Percentiles rank a stretch among this genome's conserved stretches.
Conservation (phyloP, 2,113 vertebrate species). For the Anhinga rufa region DNA sequence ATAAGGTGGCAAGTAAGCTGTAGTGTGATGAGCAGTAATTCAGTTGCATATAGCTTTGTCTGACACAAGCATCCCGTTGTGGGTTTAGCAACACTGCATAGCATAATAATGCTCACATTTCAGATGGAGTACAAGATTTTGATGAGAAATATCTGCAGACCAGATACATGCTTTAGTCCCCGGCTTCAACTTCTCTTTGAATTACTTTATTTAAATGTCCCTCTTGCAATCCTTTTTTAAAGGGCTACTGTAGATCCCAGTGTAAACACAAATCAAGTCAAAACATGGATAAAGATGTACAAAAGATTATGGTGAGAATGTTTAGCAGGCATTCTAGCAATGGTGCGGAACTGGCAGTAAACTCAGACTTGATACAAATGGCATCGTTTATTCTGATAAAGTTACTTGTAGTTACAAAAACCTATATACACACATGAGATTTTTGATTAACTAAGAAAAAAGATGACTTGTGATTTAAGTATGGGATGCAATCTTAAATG, state of each 20-base stretch:
- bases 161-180: not conserved
- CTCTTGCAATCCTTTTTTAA: not conserved
- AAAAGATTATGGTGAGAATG: not conserved
- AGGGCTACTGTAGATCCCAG: not conserved
- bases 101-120: not conserved
- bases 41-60: not conserved
- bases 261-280: not conserved
- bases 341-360: not conserved
- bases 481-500: not conserved
- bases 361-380: not conserved
- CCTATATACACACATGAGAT: not conserved
- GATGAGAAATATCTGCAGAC: not conserved
- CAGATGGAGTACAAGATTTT: not conserved
- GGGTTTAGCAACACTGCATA: not conserved
- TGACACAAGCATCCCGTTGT: accelerated
- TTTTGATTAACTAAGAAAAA: not conserved
- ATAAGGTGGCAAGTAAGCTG: not conserved
- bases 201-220: not conserved
- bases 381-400: not conserved
- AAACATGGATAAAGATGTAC: not conserved
- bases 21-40: not conserved
- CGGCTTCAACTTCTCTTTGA: not conserved
- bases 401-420: not conserved
- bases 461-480: not conserved
- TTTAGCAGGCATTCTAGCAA: not conserved